Evolutionary conservation across 2,113 vertebrate genomes (phyloP).

Genomic region (Nanorana parkeri): DNA sequence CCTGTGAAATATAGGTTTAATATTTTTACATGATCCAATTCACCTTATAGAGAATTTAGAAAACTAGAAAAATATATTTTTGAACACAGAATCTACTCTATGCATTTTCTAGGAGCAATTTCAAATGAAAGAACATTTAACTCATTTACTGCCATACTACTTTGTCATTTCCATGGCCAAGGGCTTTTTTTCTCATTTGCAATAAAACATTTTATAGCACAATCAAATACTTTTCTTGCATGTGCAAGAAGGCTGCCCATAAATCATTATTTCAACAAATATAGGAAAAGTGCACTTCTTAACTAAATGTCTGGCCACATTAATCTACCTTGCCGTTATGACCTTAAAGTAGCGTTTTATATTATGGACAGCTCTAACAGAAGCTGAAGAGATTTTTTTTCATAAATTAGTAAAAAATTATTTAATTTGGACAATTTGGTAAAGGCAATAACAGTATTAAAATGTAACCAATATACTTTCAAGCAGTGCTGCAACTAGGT

Average conservation of each 20-base stretch:
- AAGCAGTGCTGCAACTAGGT: too few species aligned
- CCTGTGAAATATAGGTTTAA: neutral
- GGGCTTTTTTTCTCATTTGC: conserved; percentile 58
- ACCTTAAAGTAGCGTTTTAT: conserved; percentile 29
- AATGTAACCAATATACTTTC: too few species aligned
- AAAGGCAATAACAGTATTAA: too few species aligned
- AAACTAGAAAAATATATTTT: neutral
- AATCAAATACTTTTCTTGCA: conserved; percentile 57
- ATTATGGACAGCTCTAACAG: neutral
- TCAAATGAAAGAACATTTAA: conserved; percentile 45
- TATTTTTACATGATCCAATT: neutral
- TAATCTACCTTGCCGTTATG: conserved; percentile 19
- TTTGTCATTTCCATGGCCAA: conserved; percentile 47
- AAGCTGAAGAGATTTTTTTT: neutral
- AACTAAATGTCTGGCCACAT: conserved; percentile 48
- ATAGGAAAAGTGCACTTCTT: conserved; percentile 45
- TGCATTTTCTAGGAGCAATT: conserved; percentile 6
- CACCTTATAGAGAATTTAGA: too few species aligned
- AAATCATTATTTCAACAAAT: conserved; percentile 56
- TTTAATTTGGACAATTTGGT: too few species aligned
- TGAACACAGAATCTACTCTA: neutral
- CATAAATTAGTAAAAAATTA: neutral
- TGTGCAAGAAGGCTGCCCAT: conserved; percentile 42
- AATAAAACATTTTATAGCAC: conserved; percentile 57
- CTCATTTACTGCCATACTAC: conserved; percentile 47